Conservation (phyloP, 2,888 invertebrate species). For the Nemoura dubitans region DNA sequence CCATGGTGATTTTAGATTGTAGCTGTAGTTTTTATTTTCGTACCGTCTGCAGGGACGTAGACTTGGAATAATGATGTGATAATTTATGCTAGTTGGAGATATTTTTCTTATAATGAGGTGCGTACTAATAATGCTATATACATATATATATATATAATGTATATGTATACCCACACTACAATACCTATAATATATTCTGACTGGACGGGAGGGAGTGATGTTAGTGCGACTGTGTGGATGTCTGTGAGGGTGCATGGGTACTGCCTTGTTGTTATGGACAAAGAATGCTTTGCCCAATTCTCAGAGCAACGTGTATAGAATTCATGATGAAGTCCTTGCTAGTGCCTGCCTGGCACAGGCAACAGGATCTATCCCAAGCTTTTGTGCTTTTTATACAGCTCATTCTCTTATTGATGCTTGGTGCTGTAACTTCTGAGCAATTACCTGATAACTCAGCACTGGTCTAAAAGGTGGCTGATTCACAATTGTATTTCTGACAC, state of each 20-base stretch:
- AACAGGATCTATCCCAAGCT: no score
- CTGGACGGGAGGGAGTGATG: neutral
- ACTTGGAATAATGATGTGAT: slow-evolving; percentile 48
- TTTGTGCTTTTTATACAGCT: no score
- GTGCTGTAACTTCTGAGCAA: no score
- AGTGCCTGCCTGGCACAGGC: no score
- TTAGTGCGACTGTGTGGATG: neutral
- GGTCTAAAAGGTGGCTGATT: no score
- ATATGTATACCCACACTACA: neutral
- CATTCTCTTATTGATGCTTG: no score
- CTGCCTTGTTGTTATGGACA: neutral
- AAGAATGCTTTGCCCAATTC: neutral
- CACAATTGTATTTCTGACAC: no score
- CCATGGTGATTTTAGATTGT: slow-evolving; percentile 23
- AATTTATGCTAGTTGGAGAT: slow-evolving; percentile 48
- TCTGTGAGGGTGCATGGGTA: neutral
- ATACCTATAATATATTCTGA: slow-evolving; percentile 17
- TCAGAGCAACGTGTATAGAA: neutral
- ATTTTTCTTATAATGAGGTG: slow-evolving; percentile 37
- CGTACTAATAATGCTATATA: slow-evolving; percentile 16
- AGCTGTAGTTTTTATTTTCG: slow-evolving; percentile 47
- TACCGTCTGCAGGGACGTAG: slow-evolving; percentile 46
- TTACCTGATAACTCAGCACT: no score
- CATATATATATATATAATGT: neutral
- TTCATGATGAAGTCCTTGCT: no score